Base-by-base conservation (phyloP, 2,888 invertebrate species). In the Girardia tigrina region DNA sequence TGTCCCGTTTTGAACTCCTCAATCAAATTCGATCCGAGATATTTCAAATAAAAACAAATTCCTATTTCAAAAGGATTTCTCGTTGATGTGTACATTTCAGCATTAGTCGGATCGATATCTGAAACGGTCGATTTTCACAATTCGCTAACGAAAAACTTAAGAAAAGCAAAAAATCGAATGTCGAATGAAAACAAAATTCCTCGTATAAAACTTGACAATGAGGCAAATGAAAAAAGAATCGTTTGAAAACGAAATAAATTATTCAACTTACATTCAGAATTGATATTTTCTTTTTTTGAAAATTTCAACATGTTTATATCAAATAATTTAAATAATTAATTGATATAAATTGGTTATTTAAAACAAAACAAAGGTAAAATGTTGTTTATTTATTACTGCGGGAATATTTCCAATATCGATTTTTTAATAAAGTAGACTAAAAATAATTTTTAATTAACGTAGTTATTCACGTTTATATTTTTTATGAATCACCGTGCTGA, bases 1-100 rank as follows among this genome's bases (percentile, higher is more conserved):
- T 88, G 88, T 28, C 90, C 89, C 77, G 88, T 89, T 23, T 88
- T 88, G 6, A 89, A 88, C 73, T 90, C 88, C 82, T 90, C 90
- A 8, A 91, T 89, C 1, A 90, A 87, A 26, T 89, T 89, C 77
- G 88, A 88, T 20, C 91, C 91, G 74, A 91, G 87, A 84, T 91
- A 91, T 83, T 90, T 89, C 75, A 82, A 79, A 78, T 26, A 28
- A 71, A 75, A 75, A n/a, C 23, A 28, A 23, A 75, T 70, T 23
- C 75, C 75, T 70, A 70, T 29, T 29, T 71, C 70, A 29, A 71
- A 75, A 28, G 75, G 75, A 70, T 75, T 56, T 56, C 56, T 56
- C 2, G 56, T 56, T 20, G 56, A 56, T 56, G 56, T 56, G 23
- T 12, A 56, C 56, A 56, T 56, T 56, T 56, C 56, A 8, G 56